Conservation (phyloP, 1,140 invertebrate genomes). For the Agrilus planipennis region DNA sequence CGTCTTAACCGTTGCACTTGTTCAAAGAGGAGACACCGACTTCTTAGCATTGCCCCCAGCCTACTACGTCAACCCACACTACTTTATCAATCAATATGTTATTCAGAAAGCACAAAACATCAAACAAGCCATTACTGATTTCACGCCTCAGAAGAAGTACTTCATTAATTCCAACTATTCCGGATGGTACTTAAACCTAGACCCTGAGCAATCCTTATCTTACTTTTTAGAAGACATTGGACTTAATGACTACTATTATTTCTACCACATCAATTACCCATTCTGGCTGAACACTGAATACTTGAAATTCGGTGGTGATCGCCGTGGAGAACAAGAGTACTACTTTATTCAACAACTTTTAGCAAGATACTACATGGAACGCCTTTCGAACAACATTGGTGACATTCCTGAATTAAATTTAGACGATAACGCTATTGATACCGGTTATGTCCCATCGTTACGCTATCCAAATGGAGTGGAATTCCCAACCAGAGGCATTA, state of each 20-base stretch:
- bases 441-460: slow-evolving; percentile 52
- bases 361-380: slow-evolving; percentile 53
- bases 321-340: slow-evolving; percentile 46
- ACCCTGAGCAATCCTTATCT: slow-evolving; percentile 39
- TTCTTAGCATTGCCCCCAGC: slow-evolving; percentile 48
- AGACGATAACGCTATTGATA: slow-evolving; percentile 39
- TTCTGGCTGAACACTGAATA: slow-evolving; percentile 43
- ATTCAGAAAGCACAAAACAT: slow-evolving; percentile 46
- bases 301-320: slow-evolving; percentile 38
- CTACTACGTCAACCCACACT: slow-evolving; percentile 54
- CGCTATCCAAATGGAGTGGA: slow-evolving; percentile 50
- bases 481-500: slow-evolving; percentile 46
- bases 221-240: slow-evolving; percentile 64
- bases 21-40: slow-evolving; percentile 48
- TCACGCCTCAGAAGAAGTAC: too few relatives aligned
- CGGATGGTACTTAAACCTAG: slow-evolving; percentile 34
- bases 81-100: slow-evolving; percentile 46
- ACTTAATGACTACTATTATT: slow-evolving; percentile 55
- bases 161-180: slow-evolving; percentile 42
- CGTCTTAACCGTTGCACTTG: slow-evolving; percentile 45
- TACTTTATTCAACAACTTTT: slow-evolving; percentile 45
- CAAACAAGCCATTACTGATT: too few relatives aligned
- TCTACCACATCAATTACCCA: slow-evolving; percentile 50
- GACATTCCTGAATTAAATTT: slow-evolving; percentile 46
- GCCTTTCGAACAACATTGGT: slow-evolving; percentile 48